Conservation (phyloP, 1,140 invertebrate genomes). For the Scaptodrosophila lebanonensis region DNA sequence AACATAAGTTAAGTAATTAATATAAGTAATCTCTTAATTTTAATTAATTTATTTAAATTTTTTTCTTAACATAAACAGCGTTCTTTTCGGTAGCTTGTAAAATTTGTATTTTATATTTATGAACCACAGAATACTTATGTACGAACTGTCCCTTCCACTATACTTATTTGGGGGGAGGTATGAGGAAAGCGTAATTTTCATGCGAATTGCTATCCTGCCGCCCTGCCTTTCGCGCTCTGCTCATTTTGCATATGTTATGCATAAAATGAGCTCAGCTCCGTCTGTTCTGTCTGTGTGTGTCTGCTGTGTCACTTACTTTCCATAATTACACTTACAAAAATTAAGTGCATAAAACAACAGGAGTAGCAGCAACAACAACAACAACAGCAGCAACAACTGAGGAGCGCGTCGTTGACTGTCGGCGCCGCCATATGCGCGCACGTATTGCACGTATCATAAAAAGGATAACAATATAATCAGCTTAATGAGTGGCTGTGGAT, state of each 20-base stretch:
- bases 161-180: no score
- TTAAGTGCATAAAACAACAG: slow-evolving; percentile 40
- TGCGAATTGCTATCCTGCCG: no score
- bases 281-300: not conserved
- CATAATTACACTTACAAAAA: slow-evolving; percentile 70
- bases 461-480: slow-evolving; percentile 77
- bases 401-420: slow-evolving; percentile 32
- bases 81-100: no score
- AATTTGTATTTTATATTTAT: slow-evolving; percentile 28
- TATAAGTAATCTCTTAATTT: no score
- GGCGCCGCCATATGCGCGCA: slow-evolving; percentile 64
- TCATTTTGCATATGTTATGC: slow-evolving; percentile 32
- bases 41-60: no score
- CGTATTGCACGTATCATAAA: slow-evolving; percentile 77
- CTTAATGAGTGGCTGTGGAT: slow-evolving; percentile 71
- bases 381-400: slow-evolving; percentile 3
- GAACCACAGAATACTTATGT: no score
- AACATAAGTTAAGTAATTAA: no score
- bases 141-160: no score
- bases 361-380: slow-evolving; percentile 7
- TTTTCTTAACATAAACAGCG: no score
- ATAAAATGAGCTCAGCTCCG: slow-evolving; percentile 55
- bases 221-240: no score
- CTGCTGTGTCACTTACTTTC: slow-evolving; percentile 33
- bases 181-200: no score